Evolutionary conservation across 2,113 vertebrate species (phyloP), one percentile per base, ranked within the genome.

Genomic region (Peromyscus polionotus): DNA sequence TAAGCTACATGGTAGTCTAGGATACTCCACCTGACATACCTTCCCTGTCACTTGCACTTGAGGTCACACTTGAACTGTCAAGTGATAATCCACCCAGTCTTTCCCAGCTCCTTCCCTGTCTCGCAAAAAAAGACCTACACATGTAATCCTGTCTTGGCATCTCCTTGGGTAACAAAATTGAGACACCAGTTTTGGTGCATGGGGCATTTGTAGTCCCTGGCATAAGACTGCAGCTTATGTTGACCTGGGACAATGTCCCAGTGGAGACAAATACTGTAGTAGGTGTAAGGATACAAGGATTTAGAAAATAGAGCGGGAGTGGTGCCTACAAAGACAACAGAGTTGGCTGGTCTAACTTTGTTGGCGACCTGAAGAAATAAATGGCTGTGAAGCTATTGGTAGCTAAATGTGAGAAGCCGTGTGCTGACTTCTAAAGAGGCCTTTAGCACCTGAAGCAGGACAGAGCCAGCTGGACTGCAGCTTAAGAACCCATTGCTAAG

Each of bases 131-230:
- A 59, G 57, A 67, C 31, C 39, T 92, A 28, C 28, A 81, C 14
- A n/a, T 90, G 67, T 90, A 93, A 72, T 59, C 54, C 85, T 26
- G 28, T 91, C 42, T 86, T 87, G 54, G 33, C 59, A 45, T 88
- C 59, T 65, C 51, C 88, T 94, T 19, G 28, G 39, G 33, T 94
- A 20, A 54, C 90, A 94, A 96, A 86, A 96, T 45, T 67, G 26
- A 48, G 22, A 81, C 19, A 97, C 14, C 12, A 16, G 42, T 91
- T 28, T 95, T 73, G 39, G 45, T 88, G 75, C 16, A 9, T n/a
- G 28, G 88, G 20, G 20, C 61, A 93, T 4, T 92, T 19, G 17
- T 57, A 57, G 4, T 75, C 17, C 17, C 36, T 90, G 28, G 36
- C 61, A 6, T 95, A 92, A 95, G 33, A 8, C 42, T 83, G 26